Evolutionary conservation across 1,140 invertebrate species (phyloP), one percentile per base, ranked within the genome.

Genomic region (Cydia strobilella): DNA sequence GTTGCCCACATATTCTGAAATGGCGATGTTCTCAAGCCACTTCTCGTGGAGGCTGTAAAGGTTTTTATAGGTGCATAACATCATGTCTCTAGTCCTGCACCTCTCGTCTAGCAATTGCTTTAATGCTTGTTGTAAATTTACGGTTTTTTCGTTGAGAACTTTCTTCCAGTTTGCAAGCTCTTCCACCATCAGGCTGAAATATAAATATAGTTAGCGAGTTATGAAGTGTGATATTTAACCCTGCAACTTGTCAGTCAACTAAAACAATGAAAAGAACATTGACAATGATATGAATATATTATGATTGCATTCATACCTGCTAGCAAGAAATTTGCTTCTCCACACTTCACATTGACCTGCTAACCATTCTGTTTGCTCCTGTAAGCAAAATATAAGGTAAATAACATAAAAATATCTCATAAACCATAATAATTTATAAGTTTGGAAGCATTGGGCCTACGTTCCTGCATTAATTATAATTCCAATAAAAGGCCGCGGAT

Each of bases 301-400:
- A 39, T 10, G 7, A 35, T 0, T 35, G 35, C 9, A 39, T 39
- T 1, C 35, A 39, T 84, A 91, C 89, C 89, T 98, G 94, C 97
- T 98, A 25, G 98, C 98, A 80, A 99, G 93, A 93, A 98, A 99
- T 95, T 99, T 99, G 83, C 97, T 98, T 77, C 97, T 95, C 97
- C 98, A 99, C 74, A 99, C 97, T 94, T 99, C 98, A 90, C 97
- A 98, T 84, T 98, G 97, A 3, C 98, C 97, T 27, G 97, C 97
- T 25, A 99, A 91, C 94, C 96, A 97, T 88, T 99, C 98, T 3
- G 97, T 96, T 93, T 98, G 97, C 90, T 99, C 98, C 93, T 94
- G 75, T 62, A 79, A 80, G 39, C 18, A 71, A 6, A 77, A 73
- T 74, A 75, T 31, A 74, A 75, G 1, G 2, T 39, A 39, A 27